Evolutionary conservation across 2,888 invertebrate genomes (phyloP).

Genomic region (Eurois occulta): DNA sequence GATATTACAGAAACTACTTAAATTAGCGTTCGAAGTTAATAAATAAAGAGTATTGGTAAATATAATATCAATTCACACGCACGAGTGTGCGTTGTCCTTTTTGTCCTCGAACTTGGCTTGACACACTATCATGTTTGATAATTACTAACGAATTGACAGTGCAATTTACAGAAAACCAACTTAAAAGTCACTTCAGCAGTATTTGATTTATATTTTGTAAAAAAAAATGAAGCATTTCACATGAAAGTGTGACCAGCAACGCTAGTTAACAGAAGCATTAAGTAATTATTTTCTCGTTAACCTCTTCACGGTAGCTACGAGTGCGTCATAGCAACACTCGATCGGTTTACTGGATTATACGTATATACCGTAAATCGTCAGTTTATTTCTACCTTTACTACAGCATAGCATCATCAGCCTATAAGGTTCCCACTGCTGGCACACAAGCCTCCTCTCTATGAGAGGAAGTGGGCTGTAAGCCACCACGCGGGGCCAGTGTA

Average conservation of each 20-base stretch:
- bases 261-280: neutral
- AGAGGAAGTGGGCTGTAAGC: neutral
- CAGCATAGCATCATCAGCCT: neutral
- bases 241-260: slow-evolving; percentile 15
- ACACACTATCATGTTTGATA: neutral
- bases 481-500: fast-evolving
- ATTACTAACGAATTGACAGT: neutral
- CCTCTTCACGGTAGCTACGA: neutral
- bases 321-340: slow-evolving; percentile 22
- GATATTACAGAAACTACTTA: neutral
- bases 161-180: neutral
- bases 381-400: too few species aligned
- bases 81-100: neutral
- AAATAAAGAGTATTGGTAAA: neutral
- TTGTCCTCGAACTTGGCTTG: neutral
- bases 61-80: neutral
- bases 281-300: slow-evolving; percentile 44
- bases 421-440: neutral
- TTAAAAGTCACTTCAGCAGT: neutral
- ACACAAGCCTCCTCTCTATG: neutral
- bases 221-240: neutral
- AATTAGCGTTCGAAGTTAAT: neutral
- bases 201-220: neutral
- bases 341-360: neutral
- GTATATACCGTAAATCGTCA: too few species aligned